phyloP scores from a whole-genome alignment of 2,113 vertebrate genomes.

The Serinus canaria region DNA sequence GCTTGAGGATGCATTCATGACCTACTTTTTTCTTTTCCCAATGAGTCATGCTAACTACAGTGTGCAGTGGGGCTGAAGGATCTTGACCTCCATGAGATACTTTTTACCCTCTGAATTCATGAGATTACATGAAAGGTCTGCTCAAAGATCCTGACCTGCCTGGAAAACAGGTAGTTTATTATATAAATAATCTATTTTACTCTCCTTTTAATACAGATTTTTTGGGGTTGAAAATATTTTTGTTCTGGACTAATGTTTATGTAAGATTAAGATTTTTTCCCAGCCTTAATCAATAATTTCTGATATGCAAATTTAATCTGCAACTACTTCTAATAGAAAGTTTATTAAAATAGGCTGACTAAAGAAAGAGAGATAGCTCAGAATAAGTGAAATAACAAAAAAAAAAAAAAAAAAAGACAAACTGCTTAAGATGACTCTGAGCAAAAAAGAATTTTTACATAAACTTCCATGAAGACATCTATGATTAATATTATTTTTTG shows the following conservation, averaged over 20 bases:
- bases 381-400: not conserved
- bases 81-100: not conserved
- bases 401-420: too few species aligned
- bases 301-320: not conserved
- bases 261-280: not conserved
- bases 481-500: not conserved
- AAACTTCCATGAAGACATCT: not conserved
- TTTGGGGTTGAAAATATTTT: not conserved
- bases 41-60: not conserved
- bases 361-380: not conserved
- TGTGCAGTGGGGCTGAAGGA: not conserved
- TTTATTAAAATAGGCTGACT: not conserved
- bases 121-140: not conserved
- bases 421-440: not conserved
- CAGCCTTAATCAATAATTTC: not conserved
- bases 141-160: not conserved
- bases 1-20: not conserved
- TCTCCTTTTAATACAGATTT: not conserved
- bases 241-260: not conserved
- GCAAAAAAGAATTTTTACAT: not conserved
- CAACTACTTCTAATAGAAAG: not conserved
- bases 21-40: accelerated
- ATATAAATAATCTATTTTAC: not conserved
- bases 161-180: not conserved
- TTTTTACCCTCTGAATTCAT: not conserved